Percentiles rank a stretch among this genome's conserved stretches.
These are phyloP conservation scores for Epinephelus awoara DNA, from an alignment of 2,797 vertebrate genomes.

Conservation along the genomic window DNA sequence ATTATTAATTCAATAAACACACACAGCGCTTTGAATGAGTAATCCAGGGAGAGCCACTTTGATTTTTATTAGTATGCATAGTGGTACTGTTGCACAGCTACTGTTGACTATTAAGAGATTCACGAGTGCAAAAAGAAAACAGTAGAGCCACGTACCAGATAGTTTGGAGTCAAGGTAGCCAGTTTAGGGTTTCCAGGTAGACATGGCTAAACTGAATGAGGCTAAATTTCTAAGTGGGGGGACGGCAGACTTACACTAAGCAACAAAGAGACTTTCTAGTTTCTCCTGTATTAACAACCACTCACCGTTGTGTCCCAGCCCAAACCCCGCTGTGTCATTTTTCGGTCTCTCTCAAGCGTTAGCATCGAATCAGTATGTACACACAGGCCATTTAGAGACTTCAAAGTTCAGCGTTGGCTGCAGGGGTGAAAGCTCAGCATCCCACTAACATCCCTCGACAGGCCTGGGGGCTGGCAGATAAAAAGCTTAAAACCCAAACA, in stretches of 20 bases:
- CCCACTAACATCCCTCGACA: slow-evolving; percentile 77
- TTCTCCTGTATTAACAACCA: slow-evolving; percentile 34
- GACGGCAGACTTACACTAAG: neutral
- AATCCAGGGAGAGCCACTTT: slow-evolving; percentile 64
- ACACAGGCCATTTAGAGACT: slow-evolving; percentile 79
- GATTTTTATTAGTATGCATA: slow-evolving; percentile 64
- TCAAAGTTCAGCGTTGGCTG: slow-evolving; percentile 82
- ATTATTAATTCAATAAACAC: slow-evolving; percentile 69
- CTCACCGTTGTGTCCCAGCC: slow-evolving; percentile 23
- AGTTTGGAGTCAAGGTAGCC: neutral
- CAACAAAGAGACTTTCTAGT: slow-evolving; percentile 27
- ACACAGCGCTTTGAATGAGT: slow-evolving; percentile 48
- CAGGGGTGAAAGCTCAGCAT: slow-evolving; percentile 81
- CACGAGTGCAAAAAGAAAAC: slow-evolving; percentile 40
- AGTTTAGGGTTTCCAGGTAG: neutral
- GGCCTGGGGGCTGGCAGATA: slow-evolving; percentile 82
- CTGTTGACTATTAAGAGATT: slow-evolving; percentile 57
- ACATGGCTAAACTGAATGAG: slow-evolving; percentile 7
- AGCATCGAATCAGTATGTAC: slow-evolving; percentile 76
- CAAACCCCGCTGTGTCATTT: slow-evolving; percentile 50
- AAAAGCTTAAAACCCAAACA: slow-evolving; percentile 84
- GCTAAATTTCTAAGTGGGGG: slow-evolving; percentile 9
- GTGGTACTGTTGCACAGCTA: slow-evolving; percentile 35
- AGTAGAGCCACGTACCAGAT: slow-evolving; percentile 4
- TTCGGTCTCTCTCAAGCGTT: slow-evolving; percentile 59